Percentiles rank a stretch among this genome's conserved stretches.
These are phyloP conservation scores for Peromyscus californicus DNA, from an alignment of 2,113 vertebrate genomes.

Conservation along the genomic window DNA sequence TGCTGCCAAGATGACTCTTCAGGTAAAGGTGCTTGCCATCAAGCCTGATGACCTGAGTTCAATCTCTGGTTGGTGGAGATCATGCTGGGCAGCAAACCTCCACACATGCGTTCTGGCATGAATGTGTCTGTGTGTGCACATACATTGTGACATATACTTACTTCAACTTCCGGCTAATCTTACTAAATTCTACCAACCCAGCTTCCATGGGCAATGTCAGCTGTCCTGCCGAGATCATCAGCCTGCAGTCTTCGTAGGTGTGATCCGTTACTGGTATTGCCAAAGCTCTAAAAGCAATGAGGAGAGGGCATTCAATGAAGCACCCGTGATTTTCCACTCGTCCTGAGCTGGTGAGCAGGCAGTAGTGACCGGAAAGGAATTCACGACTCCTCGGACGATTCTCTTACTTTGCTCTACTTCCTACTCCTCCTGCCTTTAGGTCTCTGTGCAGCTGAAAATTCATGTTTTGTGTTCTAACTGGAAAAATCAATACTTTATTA, in stretches of 20 bases:
- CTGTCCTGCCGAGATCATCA: constrained; percentile 98
- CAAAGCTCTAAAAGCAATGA: constrained; percentile 88
- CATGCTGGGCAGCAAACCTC: not conserved
- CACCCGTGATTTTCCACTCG: not conserved
- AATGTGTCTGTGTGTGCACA: not conserved
- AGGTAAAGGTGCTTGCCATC: not conserved
- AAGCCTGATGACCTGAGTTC: not conserved
- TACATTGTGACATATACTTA: constrained; percentile 83
- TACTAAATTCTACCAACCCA: constrained; percentile 98
- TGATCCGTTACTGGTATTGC: constrained; percentile 95
- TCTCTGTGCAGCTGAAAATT: not conserved
- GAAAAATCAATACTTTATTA: not conserved
- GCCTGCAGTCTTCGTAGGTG: constrained; percentile 97
- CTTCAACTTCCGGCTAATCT: constrained; percentile 97
- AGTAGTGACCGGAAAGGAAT: not conserved
- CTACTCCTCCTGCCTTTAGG: not conserved
- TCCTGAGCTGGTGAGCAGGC: not conserved
- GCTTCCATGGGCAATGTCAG: constrained; percentile 98
- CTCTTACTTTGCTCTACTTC: not conserved
- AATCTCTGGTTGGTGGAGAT: not conserved
- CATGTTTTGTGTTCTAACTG: constrained; percentile 20
- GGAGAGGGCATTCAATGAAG: not conserved
- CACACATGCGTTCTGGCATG: no score
- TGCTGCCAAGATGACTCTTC: no score
- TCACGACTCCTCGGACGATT: constrained; percentile 38